These are phyloP conservation scores for Tuberolachnus salignus DNA, from an alignment of 2,888 invertebrate species.

Conservation along the genomic window DNA sequence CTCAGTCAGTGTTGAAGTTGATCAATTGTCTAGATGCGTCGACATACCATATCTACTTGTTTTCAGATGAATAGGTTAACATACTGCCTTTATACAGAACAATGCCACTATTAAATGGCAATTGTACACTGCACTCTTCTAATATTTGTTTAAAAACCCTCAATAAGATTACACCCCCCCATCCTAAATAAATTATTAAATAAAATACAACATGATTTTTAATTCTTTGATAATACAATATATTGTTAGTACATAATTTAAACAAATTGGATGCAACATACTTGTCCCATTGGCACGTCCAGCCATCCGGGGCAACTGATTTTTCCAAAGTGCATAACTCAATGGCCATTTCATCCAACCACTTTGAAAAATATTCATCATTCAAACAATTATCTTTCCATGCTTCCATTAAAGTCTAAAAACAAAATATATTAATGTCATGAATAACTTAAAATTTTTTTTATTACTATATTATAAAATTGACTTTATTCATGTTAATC, in stretches of 20 bases:
- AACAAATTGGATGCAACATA: conserved; percentile 62
- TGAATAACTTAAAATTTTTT: neutral
- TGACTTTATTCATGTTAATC: too few relatives aligned
- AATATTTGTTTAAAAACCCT: conserved; percentile 20
- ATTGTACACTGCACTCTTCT: conserved; percentile 9
- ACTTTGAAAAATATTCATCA: conserved; percentile 68
- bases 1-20: conserved; percentile 13
- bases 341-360: conserved; percentile 68
- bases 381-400: conserved; percentile 69
- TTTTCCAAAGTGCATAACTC: conserved; percentile 71
- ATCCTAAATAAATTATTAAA: conserved; percentile 44
- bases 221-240: conserved; percentile 1
- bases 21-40: neutral
- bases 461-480: too few relatives aligned
- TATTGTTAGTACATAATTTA: conserved; percentile 35
- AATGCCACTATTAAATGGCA: conserved; percentile 13
- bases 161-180: conserved; percentile 28
- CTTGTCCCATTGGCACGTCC: conserved; percentile 78
- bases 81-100: conserved; percentile 23
- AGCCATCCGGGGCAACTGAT: conserved; percentile 71
- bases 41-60: conserved; percentile 47
- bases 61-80: conserved; percentile 18
- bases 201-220: conserved; percentile 28
- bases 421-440: neutral
- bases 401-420: conserved; percentile 70